Evolutionary conservation across 2,888 invertebrate species (phyloP), one percentile per base, ranked within the genome.

Genomic region (Junonia oenone): DNA sequence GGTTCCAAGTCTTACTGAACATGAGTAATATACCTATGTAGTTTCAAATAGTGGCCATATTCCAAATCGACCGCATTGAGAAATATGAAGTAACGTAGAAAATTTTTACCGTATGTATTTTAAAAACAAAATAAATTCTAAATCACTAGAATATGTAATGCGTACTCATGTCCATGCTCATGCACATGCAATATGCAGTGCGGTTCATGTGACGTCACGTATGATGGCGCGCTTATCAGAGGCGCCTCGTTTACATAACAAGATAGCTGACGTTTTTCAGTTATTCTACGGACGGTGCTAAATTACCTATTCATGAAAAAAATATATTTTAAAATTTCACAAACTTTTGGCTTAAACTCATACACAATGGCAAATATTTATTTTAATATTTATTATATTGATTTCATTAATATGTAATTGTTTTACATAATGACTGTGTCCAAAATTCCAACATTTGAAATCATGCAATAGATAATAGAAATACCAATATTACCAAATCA

Each of bases 151-250:
- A 43, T 54, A 9, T 26, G 46, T 46, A 45, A 58, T 58, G 50
- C 57, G 5, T 3, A 22, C 22, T 22, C 22, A 50, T 11, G 31
- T 13, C 29, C 50, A 51, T 47, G 48, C 53, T 48, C 48, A 49
- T 53, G 46, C 50, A 50, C 31, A 54, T 15, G 35, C 40, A 33
- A 46, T 40, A 46, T 48, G 47, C 40, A 54, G 33, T 31, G 43
- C 19, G 43, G 29, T 22, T 33, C 50, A 53, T 58, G 57, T 54
- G 27, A 19, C 33, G 46, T 45, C 57, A 58, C 57, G 57, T 58
- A 35, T 43, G 46, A 57, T 37, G 48, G 38, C 29, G 45, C 49
- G 13, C 17, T 45, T 52, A 35, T 45, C 45, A 40, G 45, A 45
- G 15, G 35, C 45, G 9, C 27, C 45, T 45, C 9, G 26, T 52